Base-by-base conservation (phyloP, 2,888 invertebrate species). In the Sinodicranocentrus sp. region DNA sequence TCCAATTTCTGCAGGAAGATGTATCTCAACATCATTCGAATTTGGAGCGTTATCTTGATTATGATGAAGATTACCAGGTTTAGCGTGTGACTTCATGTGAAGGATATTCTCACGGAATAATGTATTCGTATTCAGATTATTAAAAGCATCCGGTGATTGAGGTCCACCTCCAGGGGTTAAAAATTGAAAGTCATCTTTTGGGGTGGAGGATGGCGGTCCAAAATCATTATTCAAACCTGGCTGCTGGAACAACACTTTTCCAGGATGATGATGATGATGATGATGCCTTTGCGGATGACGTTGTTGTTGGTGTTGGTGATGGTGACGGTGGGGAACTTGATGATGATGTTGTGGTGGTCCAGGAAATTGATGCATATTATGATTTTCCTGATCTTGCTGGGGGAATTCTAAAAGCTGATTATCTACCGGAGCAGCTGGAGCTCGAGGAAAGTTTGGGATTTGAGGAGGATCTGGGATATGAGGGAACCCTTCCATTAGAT, bases 61-160 rank as follows among this genome's bases (percentile, higher is more conserved):
- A 3, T 39, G 59, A 10, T 63, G n/a, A 8, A 57, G 21, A 17
- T 19, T 26, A 1, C 48, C 48, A 2, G 82, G 80, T 39, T 71
- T 77, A 76, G 33, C 43, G 2, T 68, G 65, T 13, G 86, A 83
- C 63, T 86, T 87, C 52, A 88, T 75, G 57, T 85, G 80, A 52
- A 87, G 84, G 6, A 86, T 85, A 80, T 87, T 87, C 28, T 89
- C 87, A 6, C 88, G 79, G 72, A 88, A 89, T 13, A 89, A 52
- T 8, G 89, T 88, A 43, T 87, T 86, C 21, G 86, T 67, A 21
- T 85, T 87, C 21, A 84, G 33, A 48, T 84, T 80, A 13, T 52
- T 43, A 15, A 54, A 73, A 17, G 67, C 39, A 10, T 59, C n/a
- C 15, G 43, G 28, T 44, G 73, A 44, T n/a, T 23, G n/a, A n/a